phyloP scores from a whole-genome alignment of 23 tunicate genomes.

The Trididemnum clinides region DNA sequence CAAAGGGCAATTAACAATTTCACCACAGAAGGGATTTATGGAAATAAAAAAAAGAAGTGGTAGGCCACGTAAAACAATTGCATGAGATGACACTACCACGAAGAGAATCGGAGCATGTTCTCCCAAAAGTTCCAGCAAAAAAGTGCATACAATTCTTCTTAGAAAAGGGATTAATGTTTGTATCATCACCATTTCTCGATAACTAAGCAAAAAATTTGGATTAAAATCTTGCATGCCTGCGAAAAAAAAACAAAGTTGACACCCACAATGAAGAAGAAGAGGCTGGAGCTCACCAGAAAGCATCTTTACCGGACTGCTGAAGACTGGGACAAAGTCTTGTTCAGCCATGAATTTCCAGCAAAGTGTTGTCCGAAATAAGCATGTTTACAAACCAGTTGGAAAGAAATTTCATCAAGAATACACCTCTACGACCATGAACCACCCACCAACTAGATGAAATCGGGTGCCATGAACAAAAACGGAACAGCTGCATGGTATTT shows the following conservation, averaged over 20 bases:
- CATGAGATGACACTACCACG: constrained; percentile 36
- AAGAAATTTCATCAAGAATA: constrained; percentile 17
- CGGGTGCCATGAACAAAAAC: too few species aligned
- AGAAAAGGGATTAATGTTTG: constrained; percentile 4
- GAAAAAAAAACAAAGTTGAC: constrained; percentile 31
- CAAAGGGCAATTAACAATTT: constrained; percentile 11
- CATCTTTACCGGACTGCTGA: constrained; percentile 23
- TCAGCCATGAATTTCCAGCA: constrained; percentile 35
- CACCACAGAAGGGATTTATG: not conserved
- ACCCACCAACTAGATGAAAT: too few species aligned
- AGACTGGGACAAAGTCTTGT: constrained; percentile 33
- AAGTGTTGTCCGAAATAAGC: constrained; percentile 4
- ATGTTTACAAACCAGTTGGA: constrained; percentile 28
- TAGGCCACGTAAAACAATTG: constrained; percentile 29
- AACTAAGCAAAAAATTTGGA: constrained; percentile 26
- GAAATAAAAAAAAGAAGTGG: constrained; percentile 18
- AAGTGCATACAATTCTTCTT: constrained; percentile 11
- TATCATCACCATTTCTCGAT: constrained; percentile 1
- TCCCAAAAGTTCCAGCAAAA: constrained; percentile 44
- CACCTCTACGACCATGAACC: constrained; percentile 30
- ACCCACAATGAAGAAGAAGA: constrained; percentile 17
- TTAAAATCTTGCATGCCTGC: constrained; percentile 31
- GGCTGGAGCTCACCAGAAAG: constrained; percentile 18
- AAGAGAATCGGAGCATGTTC: constrained; percentile 31
- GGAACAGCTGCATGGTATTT: too few species aligned